Percentiles rank a stretch among this genome's conserved stretches.
phyloP scores from a whole-genome alignment of 2,113 vertebrate genomes.

The Oryzias javanicus region DNA sequence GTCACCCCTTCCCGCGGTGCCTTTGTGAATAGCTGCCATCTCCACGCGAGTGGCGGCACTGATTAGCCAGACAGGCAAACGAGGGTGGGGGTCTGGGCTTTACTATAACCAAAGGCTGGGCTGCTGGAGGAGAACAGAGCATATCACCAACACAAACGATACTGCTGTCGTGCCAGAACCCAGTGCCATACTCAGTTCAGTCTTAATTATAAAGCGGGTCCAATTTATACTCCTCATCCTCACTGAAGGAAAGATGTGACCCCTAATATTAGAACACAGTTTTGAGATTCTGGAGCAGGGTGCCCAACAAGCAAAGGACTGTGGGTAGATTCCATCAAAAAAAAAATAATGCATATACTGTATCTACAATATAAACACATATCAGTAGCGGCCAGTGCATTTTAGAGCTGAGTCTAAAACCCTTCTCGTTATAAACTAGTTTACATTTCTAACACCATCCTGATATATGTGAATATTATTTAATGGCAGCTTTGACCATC shows the following conservation, averaged over 20 bases:
- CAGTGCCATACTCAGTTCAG: slow-evolving; percentile 36
- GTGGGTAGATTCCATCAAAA: too few relatives aligned
- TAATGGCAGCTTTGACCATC: too few relatives aligned
- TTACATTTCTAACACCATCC: too few relatives aligned
- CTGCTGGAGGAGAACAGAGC: slow-evolving; percentile 30
- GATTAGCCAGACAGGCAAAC: slow-evolving; percentile 65
- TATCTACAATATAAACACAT: too few relatives aligned
- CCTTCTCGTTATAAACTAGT: too few relatives aligned
- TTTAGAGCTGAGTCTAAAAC: too few relatives aligned
- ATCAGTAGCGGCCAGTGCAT: too few relatives aligned
- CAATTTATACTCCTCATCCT: slow-evolving; percentile 23
- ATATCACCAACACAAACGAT: slow-evolving; percentile 50
- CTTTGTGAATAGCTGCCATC: slow-evolving; percentile 51
- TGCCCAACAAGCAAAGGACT: too few relatives aligned
- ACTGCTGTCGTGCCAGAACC: slow-evolving; percentile 44
- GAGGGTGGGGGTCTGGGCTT: slow-evolving; percentile 25
- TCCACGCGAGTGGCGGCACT: slow-evolving; percentile 42
- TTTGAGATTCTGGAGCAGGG: too few relatives aligned
- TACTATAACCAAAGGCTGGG: slow-evolving; percentile 23
- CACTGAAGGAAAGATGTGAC: slow-evolving; percentile 6
- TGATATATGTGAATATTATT: too few relatives aligned
- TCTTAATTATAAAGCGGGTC: slow-evolving; percentile 55
- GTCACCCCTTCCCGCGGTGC: slow-evolving; percentile 36
- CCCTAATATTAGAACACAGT: too few relatives aligned
- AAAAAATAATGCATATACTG: too few relatives aligned